A percentile compares a stretch with the other conserved stretches of the same genome.
These are phyloP conservation scores for Thunnus maccoyii DNA, from an alignment of 2,113 vertebrate genomes.

Conservation along the genomic window DNA sequence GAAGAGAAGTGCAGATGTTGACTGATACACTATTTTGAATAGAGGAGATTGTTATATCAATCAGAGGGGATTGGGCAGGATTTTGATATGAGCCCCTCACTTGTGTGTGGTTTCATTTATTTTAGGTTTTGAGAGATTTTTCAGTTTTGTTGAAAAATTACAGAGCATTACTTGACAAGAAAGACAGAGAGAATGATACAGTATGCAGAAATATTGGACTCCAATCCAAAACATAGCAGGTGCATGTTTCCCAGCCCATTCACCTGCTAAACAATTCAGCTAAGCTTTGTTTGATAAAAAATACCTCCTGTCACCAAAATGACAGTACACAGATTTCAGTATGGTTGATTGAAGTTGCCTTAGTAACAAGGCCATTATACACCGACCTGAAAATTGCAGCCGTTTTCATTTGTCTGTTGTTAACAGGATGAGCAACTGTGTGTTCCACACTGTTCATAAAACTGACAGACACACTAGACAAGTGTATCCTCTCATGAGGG, in stretches of 20 bases:
- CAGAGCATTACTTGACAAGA: not conserved
- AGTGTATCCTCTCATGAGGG: constrained; percentile 23
- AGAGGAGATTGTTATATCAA: constrained; percentile 22
- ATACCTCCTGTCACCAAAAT: constrained; percentile 21
- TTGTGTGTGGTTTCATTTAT: not conserved
- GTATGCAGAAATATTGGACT: not conserved
- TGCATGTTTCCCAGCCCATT: constrained; percentile 16
- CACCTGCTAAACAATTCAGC: constrained; percentile 19
- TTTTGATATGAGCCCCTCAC: not conserved
- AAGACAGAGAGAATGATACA: not conserved
- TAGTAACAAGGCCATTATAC: constrained; percentile 20
- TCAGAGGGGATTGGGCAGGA: not conserved
- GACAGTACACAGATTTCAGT: constrained; percentile 21
- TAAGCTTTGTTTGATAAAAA: constrained; percentile 14
- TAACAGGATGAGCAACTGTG: constrained; percentile 26
- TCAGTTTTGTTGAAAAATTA: not conserved
- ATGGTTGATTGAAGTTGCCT: constrained; percentile 44
- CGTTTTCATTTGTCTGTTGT: constrained; percentile 44
- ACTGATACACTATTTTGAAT: constrained; percentile 39
- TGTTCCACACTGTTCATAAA: constrained; percentile 20
- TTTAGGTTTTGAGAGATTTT: not conserved
- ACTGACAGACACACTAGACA: constrained; percentile 10
- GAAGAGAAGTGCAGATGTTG: constrained; percentile 55
- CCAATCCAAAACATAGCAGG: not conserved
- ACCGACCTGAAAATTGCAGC: constrained; percentile 48